Evolutionary conservation across 2,888 invertebrate genomes (phyloP), one percentile per base, ranked within the genome.

Genomic region (Watsonalla binaria): DNA sequence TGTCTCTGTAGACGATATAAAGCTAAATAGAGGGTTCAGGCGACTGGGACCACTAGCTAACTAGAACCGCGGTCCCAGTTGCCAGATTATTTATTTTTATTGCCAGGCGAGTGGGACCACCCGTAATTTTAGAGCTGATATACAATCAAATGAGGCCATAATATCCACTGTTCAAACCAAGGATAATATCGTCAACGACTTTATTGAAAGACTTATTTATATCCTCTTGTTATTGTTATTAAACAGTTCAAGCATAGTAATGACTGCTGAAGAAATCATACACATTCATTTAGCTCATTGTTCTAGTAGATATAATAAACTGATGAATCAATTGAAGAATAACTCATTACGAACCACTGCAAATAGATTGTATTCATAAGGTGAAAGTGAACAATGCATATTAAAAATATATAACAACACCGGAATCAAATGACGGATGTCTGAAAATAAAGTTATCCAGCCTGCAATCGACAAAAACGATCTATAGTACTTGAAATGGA

Each of bases 231-330:
- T 75, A 71, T 70, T 78, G 68, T 76, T 77, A 68, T 72, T 63
- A 60, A 68, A 76, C 67, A 70, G 62, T 67, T 65, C 53, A 57
- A 57, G 54, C 60, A 61, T 62, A 65, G 59, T 66, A 66, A 65
- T 66, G 60, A 65, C 68, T 65, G 60, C 62, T 24, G 59, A 58
- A 60, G 57, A 62, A 63, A 54, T 59, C 64, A 61, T 61, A 68
- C 56, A 61, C 70, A 72, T 70, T 74, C 56, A 60, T 70, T 72
- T 69, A 73, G 61, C 67, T 64, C 68, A 78, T 79, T 79, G 77
- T 79, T 74, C 62, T 46, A 63, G 14, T 15, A 15, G 49, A 53
- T 60, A 60, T 51, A 54, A 66, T 74, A 69, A 70, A 67, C 60
- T 57, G 60, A 62, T 65, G 68, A 67, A 66, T 70, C 70, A 70